A percentile compares a stretch with the other conserved stretches of the same genome.
Conservation (phyloP, 2,113 vertebrate genomes). For the Gracilinanus agilis region DNA sequence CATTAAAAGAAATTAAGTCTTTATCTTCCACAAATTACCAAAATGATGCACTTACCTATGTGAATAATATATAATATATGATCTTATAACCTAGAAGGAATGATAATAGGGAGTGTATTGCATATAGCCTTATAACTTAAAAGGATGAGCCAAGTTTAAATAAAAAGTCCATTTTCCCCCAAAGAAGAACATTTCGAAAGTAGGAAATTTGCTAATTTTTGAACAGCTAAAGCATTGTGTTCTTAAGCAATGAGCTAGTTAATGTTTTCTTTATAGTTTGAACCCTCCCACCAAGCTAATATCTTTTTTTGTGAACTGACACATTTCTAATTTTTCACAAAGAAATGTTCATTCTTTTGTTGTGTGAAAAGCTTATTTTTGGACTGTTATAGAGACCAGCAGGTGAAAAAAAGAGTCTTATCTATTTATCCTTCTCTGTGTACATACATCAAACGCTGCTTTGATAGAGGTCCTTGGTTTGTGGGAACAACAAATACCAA, state of each 20-base stretch:
- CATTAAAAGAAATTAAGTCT: neutral
- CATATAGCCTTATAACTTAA: neutral
- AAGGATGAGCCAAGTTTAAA: neutral
- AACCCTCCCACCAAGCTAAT: neutral
- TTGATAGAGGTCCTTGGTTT: neutral
- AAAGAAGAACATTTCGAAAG: neutral
- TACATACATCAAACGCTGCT: neutral
- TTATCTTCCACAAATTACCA: neutral
- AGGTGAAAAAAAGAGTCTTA: constrained; percentile 10
- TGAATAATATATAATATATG: neutral
- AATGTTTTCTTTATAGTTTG: neutral
- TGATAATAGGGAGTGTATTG: neutral
- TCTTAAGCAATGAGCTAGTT: neutral
- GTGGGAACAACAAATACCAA: neutral
- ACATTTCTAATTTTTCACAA: constrained; percentile 25
- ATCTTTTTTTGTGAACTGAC: neutral
- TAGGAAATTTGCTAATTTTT: neutral
- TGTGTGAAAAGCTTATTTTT: constrained; percentile 31
- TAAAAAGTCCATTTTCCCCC: neutral
- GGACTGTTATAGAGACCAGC: neutral
- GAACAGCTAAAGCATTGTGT: neutral
- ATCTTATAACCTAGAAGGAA: neutral
- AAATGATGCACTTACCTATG: neutral
- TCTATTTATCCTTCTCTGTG: constrained; percentile 9
- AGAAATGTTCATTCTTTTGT: constrained; percentile 35